phyloP scores from a whole-genome alignment of 2,888 invertebrate genomes.

The Empis livida region DNA sequence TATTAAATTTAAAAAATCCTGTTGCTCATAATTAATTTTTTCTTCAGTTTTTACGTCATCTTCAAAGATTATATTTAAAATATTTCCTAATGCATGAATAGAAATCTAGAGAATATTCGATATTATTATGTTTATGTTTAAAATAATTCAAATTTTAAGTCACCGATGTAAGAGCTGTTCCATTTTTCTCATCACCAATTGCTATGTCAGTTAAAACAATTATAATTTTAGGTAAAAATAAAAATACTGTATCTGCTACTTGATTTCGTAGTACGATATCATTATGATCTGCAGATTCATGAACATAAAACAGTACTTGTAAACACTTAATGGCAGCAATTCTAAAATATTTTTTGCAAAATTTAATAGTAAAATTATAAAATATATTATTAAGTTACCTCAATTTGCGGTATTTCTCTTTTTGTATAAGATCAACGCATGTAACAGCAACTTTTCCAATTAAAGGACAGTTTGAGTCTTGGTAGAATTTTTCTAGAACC shows the following conservation, averaged over 20 bases:
- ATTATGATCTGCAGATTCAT: constrained; percentile 39
- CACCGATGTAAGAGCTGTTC: constrained; percentile 45
- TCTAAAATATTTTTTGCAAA: too few species aligned
- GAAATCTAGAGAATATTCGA: constrained; percentile 17
- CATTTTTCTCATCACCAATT: constrained; percentile 41
- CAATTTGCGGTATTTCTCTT: constrained; percentile 48
- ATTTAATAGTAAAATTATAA: too few species aligned
- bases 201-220: constrained; percentile 39
- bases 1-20: constrained; percentile 18
- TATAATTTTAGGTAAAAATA: constrained; percentile 47
- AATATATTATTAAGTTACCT: constrained; percentile 41
- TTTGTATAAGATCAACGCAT: constrained; percentile 49
- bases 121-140: neutral
- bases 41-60: constrained; percentile 23
- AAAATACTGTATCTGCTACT: constrained; percentile 43
- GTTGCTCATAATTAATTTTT: constrained; percentile 17
- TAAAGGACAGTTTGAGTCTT: constrained; percentile 42
- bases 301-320: constrained; percentile 47
- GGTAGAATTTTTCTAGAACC: constrained; percentile 42
- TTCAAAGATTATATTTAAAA: constrained; percentile 28
- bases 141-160: constrained; percentile 9
- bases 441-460: constrained; percentile 53
- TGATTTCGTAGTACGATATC: constrained; percentile 41
- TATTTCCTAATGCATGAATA: constrained; percentile 25
- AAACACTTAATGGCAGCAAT: constrained; percentile 45